Evolutionary conservation across 1,140 invertebrate species (phyloP).

Genomic region (Drosophila eugracilis): DNA sequence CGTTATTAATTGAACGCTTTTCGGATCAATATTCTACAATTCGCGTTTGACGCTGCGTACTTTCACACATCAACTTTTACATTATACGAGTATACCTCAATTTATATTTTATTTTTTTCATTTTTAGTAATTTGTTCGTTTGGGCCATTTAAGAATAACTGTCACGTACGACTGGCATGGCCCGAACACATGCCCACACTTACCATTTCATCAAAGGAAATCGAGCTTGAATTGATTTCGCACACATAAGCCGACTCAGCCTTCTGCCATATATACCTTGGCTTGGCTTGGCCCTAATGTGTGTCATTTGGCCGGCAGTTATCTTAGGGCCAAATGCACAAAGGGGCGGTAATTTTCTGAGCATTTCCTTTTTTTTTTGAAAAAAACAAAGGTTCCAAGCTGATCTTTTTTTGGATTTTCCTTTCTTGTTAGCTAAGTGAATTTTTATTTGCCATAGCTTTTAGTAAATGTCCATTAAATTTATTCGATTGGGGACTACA

Average conservation of each 20-base stretch:
- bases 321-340: slow-evolving; percentile 62
- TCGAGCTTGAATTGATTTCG: slow-evolving; percentile 77
- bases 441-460: slow-evolving; percentile 57
- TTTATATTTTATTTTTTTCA: slow-evolving; percentile 1
- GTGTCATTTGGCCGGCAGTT: slow-evolving; percentile 72
- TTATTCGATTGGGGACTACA: slow-evolving; percentile 28
- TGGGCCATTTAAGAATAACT: slow-evolving; percentile 51
- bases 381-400: slow-evolving; percentile 1
- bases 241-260: slow-evolving; percentile 24
- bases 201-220: slow-evolving; percentile 72
- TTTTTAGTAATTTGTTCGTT: slow-evolving; percentile 29
- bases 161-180: slow-evolving; percentile 56
- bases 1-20: slow-evolving; percentile 73
- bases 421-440: slow-evolving; percentile 64
- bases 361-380: slow-evolving; percentile 19
- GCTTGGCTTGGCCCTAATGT: slow-evolving; percentile 66
- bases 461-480: slow-evolving; percentile 57
- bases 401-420: slow-evolving; percentile 8
- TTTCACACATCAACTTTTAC: slow-evolving; percentile 3
- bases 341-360: slow-evolving; percentile 63
- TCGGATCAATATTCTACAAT: slow-evolving; percentile 28
- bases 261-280: slow-evolving; percentile 13
- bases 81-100: slow-evolving; percentile 3
- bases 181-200: slow-evolving; percentile 36
- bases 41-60: neutral